Evolutionary conservation across 2,113 vertebrate species (phyloP).

Genomic region (Amphilophus citrinellus): DNA sequence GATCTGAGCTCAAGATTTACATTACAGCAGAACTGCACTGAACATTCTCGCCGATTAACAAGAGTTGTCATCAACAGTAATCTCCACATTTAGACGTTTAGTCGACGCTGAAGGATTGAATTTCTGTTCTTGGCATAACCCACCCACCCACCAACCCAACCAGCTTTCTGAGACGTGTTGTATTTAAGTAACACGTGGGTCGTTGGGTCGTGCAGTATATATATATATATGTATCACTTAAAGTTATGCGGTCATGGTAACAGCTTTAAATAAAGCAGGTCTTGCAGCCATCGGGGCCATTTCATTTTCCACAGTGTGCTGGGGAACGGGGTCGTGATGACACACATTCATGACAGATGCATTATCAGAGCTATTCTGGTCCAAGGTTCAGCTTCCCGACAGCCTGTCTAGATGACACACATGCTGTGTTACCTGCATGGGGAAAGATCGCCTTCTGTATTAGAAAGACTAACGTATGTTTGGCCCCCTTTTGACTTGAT

Average conservation of each 20-base stretch:
- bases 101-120: not conserved
- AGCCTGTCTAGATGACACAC: conserved; percentile 50
- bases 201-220: conserved; percentile 1
- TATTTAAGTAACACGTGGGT: conserved; percentile 34
- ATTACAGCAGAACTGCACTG: not conserved
- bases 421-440: conserved; percentile 9
- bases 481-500: not conserved
- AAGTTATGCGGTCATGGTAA: conserved; percentile 53
- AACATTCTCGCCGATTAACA: conserved; percentile 1
- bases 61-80: not conserved
- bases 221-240: conserved; percentile 27
- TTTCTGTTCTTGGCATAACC: not conserved
- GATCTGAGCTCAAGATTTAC: conserved; percentile 23
- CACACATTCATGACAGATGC: conserved; percentile 72
- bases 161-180: conserved; percentile 6
- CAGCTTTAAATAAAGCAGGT: conserved; percentile 66
- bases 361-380: conserved; percentile 77
- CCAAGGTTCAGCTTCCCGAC: conserved; percentile 66
- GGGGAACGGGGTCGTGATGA: conserved; percentile 60
- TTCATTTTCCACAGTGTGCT: conserved; percentile 54
- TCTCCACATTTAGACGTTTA: conserved; percentile 33
- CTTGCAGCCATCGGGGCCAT: conserved; percentile 36
- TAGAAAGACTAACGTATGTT: conserved; percentile 12
- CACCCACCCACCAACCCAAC: not conserved
- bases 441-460: conserved; percentile 16